Percentiles rank a stretch among this genome's conserved stretches.
These are phyloP conservation scores for Threskiornis aethiopicus DNA, from an alignment of 2,797 vertebrate species.

Conservation along the genomic window DNA sequence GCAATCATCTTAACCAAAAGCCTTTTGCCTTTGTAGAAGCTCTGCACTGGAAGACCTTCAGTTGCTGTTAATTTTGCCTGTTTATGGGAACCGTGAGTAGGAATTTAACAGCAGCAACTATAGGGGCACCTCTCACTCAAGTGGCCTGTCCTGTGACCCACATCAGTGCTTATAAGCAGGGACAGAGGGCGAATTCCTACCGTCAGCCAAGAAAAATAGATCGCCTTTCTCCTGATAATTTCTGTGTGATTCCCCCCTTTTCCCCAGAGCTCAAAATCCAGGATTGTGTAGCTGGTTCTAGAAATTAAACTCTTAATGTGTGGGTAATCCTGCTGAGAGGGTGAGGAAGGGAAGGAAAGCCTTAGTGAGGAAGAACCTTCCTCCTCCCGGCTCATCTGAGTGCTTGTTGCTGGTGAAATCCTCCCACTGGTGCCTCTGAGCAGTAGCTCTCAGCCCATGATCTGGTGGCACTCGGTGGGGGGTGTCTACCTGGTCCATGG, in stretches of 20 bases:
- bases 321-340: neutral
- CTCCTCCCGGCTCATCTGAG: neutral
- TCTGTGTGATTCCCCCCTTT: neutral
- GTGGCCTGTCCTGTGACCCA: neutral
- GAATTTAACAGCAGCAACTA: neutral
- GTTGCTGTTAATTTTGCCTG: neutral
- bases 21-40: neutral
- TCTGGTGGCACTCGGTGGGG: too few species aligned
- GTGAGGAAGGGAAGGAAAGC: neutral
- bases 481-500: neutral
- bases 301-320: neutral
- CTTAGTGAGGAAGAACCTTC: neutral
- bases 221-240: neutral
- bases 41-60: neutral
- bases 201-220: neutral
- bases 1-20: neutral
- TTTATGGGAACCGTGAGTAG: neutral
- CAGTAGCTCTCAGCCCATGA: fast-evolving
- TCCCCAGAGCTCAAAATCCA: neutral
- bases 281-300: neutral
- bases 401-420: neutral
- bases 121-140: neutral
- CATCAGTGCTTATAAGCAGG: neutral
- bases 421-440: neutral
- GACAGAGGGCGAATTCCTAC: neutral